phyloP scores from a whole-genome alignment of 2,888 invertebrate genomes.

The Tetragonula carbonaria region DNA sequence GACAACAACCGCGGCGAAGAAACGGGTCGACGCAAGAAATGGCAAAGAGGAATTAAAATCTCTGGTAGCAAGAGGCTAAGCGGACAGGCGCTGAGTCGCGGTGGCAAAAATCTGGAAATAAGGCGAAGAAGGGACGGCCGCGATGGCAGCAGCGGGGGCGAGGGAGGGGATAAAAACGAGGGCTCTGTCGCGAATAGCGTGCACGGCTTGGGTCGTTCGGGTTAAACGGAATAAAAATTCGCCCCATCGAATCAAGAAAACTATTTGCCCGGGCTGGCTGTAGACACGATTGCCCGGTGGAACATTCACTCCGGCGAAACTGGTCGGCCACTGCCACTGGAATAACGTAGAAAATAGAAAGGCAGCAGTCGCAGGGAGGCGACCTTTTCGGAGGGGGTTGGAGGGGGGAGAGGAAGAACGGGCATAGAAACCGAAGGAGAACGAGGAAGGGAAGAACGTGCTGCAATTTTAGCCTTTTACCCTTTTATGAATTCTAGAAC shows the following conservation, averaged over 20 bases:
- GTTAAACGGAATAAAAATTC: constrained; percentile 44
- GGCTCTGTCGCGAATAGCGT: constrained; percentile 5
- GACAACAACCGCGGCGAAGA: too few species aligned
- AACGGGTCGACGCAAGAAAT: neutral
- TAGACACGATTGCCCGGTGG: constrained; percentile 53
- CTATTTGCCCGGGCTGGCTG: constrained; percentile 48
- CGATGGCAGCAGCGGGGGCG: too few species aligned
- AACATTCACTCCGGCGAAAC: constrained; percentile 31
- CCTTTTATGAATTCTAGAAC: constrained; percentile 71
- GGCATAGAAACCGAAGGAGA: constrained; percentile 24
- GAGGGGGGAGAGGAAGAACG: neutral
- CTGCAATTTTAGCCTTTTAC: constrained; percentile 67
- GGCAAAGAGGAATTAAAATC: neutral
- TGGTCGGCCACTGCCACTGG: constrained; percentile 3
- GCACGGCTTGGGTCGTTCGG: constrained; percentile 16
- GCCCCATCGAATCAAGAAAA: constrained; percentile 54
- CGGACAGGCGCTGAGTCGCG: neutral
- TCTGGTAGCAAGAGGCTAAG: neutral
- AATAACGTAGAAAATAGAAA: constrained; percentile 12
- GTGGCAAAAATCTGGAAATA: neutral
- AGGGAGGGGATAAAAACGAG: neutral
- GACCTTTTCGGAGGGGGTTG: neutral
- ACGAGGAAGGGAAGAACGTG: constrained; percentile 34
- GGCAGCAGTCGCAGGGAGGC: neutral
- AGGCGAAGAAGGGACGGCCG: neutral